Conservation (phyloP, 1,140 invertebrate species). For the Drosophila murphyi region DNA sequence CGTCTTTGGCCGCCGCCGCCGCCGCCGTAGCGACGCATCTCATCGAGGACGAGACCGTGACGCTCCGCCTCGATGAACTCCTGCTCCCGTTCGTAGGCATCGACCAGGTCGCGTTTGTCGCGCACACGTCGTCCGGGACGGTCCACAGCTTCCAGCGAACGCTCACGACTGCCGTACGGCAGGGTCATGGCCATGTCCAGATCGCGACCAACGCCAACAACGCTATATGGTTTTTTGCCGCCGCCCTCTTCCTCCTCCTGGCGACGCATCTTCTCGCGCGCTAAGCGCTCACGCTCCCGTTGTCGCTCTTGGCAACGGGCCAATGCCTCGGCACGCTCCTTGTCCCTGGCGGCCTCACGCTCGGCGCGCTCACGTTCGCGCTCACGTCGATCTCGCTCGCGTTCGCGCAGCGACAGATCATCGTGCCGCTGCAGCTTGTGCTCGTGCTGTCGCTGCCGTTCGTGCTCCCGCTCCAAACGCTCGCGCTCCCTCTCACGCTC, state of each 20-base stretch:
- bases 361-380: conserved; percentile 84
- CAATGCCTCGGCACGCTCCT: conserved; percentile 86
- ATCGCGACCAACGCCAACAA: conserved; percentile 48
- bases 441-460: conserved; percentile 60
- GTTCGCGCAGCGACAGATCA: conserved; percentile 84
- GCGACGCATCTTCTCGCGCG: conserved; percentile 84
- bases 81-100: conserved; percentile 76
- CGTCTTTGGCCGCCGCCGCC: conserved; percentile 42
- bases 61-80: conserved; percentile 74
- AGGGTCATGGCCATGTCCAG: conserved; percentile 62
- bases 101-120: conserved; percentile 63
- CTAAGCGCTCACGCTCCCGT: conserved; percentile 87
- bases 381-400: conserved; percentile 85
- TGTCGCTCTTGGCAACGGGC: conserved; percentile 86
- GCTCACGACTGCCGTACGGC: conserved; percentile 70
- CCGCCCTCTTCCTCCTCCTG: conserved; percentile 81
- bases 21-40: conserved; percentile 65
- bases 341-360: conserved; percentile 85
- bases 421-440: conserved; percentile 64
- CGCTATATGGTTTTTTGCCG: conserved; percentile 60
- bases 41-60: conserved; percentile 61
- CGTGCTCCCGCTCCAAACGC: conserved; percentile 73
- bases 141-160: conserved; percentile 71
- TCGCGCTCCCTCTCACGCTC: conserved; percentile 85
- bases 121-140: conserved; percentile 52